phyloP scores from a whole-genome alignment of 2,888 invertebrate genomes.

The Agriopis leucophaearia region DNA sequence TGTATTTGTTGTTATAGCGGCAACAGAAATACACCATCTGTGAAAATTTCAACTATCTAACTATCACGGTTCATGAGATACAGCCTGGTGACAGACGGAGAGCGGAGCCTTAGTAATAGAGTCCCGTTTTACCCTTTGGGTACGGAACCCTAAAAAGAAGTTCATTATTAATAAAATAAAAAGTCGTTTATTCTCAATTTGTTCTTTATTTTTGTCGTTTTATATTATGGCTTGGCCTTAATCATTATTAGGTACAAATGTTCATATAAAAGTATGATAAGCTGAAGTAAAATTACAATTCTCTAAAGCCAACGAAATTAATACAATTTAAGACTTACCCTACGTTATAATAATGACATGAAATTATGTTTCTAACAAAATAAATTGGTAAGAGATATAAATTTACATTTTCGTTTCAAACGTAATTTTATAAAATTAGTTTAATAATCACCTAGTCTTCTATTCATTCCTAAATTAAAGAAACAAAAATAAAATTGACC shows the following conservation, averaged over 20 bases:
- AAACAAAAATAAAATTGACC: neutral
- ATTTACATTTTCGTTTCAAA: neutral
- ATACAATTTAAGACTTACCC: conserved; percentile 27
- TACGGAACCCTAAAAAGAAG: too few species aligned
- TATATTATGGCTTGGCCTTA: conserved; percentile 44
- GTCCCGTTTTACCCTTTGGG: too few species aligned
- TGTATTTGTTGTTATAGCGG: too few species aligned
- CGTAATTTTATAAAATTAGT: neutral
- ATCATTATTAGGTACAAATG: conserved; percentile 43
- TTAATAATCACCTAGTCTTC: neutral
- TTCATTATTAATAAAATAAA: conserved; percentile 4
- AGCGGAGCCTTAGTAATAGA: too few species aligned
- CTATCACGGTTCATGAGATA: too few species aligned
- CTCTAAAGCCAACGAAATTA: conserved; percentile 26
- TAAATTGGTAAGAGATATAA: neutral
- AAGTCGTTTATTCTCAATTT: conserved; percentile 11
- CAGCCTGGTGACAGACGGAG: too few species aligned
- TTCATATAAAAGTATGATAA: conserved; percentile 44
- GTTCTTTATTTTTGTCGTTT: conserved; percentile 39
- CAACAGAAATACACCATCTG: too few species aligned
- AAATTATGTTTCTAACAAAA: conserved; percentile 1
- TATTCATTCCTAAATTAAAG: neutral
- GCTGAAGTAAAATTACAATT: conserved; percentile 13
- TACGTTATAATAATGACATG: neutral
- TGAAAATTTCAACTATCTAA: too few species aligned